Percentiles rank a stretch among this genome's conserved stretches.
Evolutionary conservation across 92 coral and sea anemone species (phyloP).

Genomic region (Blastomussa wellsi): DNA sequence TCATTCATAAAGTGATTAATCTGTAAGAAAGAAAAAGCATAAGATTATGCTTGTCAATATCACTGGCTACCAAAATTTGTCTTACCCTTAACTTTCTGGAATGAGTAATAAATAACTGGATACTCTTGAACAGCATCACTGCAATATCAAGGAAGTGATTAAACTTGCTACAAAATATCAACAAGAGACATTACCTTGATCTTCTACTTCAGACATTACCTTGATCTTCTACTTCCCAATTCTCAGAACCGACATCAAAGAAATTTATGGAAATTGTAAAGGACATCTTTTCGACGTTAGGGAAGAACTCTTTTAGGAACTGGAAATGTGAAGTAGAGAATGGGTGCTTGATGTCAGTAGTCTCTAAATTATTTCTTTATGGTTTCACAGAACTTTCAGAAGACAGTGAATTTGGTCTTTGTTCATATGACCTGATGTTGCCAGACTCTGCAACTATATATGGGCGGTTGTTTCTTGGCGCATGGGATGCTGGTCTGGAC

Average conservation of each 20-base stretch:
- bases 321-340: not conserved
- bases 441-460: constrained; percentile 95
- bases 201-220: not conserved
- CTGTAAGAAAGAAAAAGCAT: too few relatives aligned
- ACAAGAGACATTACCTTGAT: not conserved
- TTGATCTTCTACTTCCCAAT: too few relatives aligned
- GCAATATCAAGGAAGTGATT: too few relatives aligned
- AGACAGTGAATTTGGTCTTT: constrained; percentile 96
- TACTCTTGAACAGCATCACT: too few relatives aligned
- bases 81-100: too few relatives aligned
- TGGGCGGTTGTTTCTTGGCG: constrained; percentile 95
- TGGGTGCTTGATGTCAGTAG: not conserved
- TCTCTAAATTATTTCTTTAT: not conserved
- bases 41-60: too few relatives aligned
- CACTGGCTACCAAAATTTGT: too few relatives aligned
- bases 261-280: not conserved
- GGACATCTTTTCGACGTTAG: too few relatives aligned
- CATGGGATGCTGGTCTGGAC: constrained; percentile 98
- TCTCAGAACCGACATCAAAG: not conserved
- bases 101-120: too few relatives aligned
- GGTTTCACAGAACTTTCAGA: constrained; percentile 71
- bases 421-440: constrained; percentile 91
- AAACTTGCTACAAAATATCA: too few relatives aligned
- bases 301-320: too few relatives aligned
- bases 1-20: too few relatives aligned